Evolutionary conservation across 2,797 vertebrate genomes (phyloP), one percentile per base, ranked within the genome.

Genomic region (Heteromormyrus szaboi): DNA sequence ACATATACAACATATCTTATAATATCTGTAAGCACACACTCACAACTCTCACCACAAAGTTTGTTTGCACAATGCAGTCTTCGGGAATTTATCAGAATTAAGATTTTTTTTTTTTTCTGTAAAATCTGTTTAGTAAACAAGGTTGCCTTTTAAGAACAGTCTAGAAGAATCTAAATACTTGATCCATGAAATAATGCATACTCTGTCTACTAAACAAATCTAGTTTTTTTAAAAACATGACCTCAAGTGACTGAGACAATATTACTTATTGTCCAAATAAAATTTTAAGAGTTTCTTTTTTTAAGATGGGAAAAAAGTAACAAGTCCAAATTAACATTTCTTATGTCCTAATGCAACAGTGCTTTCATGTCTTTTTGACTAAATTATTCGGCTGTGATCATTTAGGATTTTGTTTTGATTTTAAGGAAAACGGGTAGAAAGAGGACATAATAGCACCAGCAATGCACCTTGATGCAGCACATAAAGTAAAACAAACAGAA

Each of bases 401-500:
- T 72, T 85, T 65, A 50, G 53, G 56, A 85, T 89, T 65, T 48
- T 44, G 44, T 84, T 85, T 72, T 59, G 54, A 81, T 87, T 50
- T 85, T 62, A 86, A 22, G 25, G 41, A 81, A 59, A 53, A 79
- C 25, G 85, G 50, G 12, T 25, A 79, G 87, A 62, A 84, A 51
- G 88, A 54, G 88, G 88, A 90, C 79, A 84, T 48, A 46, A 84
- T 62, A 92, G 86, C 89, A 91, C 88, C 90, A 85, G 89, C 59
- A 56, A 7, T 59, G 46, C 81, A 54, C 53, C 68, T 89, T 89
- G 88, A 91, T 95, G 95, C 95, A 97, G 95, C 95, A 96, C 96
- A 95, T 93, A 91, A 81, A 46, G 93, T 93, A 94, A 95, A 12
- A 12, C 85, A 92, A 95, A 96, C 93, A 88, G 33, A 89, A 72